Base-by-base conservation (phyloP, 1,140 invertebrate species). In the Ooceraea biroi region DNA sequence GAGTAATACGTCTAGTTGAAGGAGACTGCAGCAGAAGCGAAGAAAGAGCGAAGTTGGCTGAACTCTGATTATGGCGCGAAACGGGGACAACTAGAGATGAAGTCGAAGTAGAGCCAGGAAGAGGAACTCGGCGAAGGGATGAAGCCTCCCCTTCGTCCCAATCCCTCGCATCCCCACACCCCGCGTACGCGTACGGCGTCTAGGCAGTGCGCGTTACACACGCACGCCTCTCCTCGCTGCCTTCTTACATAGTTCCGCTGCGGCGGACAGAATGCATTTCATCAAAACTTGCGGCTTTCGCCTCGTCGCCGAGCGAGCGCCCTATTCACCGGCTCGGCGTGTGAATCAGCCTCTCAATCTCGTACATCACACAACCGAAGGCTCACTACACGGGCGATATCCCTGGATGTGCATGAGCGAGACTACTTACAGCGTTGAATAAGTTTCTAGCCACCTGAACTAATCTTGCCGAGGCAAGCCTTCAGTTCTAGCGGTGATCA, bases 261-360 rank as follows among this genome's bases (percentile, higher is more conserved):
- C 46, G 19, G 50, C 58, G 36, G 71, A 44, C 52, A 74, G 74
- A 77, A 87, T 82, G 82, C 87, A 85, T 91, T 91, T 90, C 87
- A 91, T 91, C 89, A 85, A 91, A 91, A 91, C 88, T 91, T 91
- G 89, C 69, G 83, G 85, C 74, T 88, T 78, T 83, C 58, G 41
- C 60, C 57, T 61, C 36, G 55, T 19, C 72, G 11, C 10, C 57
- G 71, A 46, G 27, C 80, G 71, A 27, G 17, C 8, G 17, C 10
- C 36, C 61, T 41, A 65, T 87, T 82, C 83, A 82, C 11, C 19
- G 41, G 7, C 17, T 22, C 44, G 60, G 5, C 17, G 48, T 48
- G 46, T 30, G 74, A 80, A 82, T 50, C 55, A 65, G 60, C 61
- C 44, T 30, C 74, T 73, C 69, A 57, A 85, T 88, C 66, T 71